Evolutionary conservation across 2,113 vertebrate genomes (phyloP).

Genomic region (Passerina amoena): DNA sequence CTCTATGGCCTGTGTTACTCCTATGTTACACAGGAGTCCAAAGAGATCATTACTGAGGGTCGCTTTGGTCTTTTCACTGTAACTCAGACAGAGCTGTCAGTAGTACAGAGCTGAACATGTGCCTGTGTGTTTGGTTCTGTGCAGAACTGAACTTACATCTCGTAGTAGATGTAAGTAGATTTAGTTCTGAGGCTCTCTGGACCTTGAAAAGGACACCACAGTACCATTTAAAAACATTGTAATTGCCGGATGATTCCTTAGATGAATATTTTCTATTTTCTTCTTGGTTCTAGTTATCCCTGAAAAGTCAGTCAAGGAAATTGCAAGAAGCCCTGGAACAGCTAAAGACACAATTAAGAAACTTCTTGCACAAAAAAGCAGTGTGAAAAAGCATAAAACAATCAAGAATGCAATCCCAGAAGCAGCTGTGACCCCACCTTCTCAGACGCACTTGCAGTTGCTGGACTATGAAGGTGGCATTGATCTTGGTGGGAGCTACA

Average conservation of each 20-base stretch:
- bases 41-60: background rate
- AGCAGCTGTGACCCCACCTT: slow-evolving; percentile 48
- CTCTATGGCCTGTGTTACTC: background rate
- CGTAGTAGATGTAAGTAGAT: background rate
- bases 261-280: background rate
- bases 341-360: slow-evolving; percentile 79
- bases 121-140: background rate
- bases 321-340: slow-evolving; percentile 67
- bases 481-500: slow-evolving; percentile 53
- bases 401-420: slow-evolving; percentile 83
- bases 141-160: background rate
- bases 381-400: slow-evolving; percentile 73
- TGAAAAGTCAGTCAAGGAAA: slow-evolving; percentile 80
- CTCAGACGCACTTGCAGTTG: slow-evolving; percentile 71
- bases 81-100: background rate
- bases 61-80: background rate
- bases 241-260: background rate
- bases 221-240: background rate
- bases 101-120: background rate
- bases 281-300: slow-evolving; percentile 79
- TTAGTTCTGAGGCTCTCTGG: background rate
- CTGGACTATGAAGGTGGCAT: slow-evolving; percentile 79
- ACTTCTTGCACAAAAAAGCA: slow-evolving; percentile 74
- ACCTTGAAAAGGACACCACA: background rate
- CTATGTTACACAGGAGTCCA: background rate